Evolutionary conservation across 2,113 vertebrate species (phyloP).

Genomic region (Tragulus kanchil): DNA sequence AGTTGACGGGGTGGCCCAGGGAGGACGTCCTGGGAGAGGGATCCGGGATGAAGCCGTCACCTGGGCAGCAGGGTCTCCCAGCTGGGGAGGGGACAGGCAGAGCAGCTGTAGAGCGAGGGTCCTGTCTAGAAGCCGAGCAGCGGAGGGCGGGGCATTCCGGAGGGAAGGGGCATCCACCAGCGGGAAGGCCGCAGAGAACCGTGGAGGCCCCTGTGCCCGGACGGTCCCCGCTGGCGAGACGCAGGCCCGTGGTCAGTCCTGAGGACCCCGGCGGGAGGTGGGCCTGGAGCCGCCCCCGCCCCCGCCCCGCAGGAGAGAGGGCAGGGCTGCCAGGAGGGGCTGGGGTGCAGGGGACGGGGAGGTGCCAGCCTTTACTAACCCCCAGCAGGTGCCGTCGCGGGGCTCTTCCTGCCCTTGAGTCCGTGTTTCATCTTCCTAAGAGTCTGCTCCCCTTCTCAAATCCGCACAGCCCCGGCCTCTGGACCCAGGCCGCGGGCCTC

Average conservation of each 20-base stretch:
- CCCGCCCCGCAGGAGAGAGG: background rate
- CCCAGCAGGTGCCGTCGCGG: rapidly evolving
- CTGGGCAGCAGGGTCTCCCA: too few relatives aligned
- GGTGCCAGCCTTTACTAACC: rapidly evolving
- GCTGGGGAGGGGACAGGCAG: too few relatives aligned
- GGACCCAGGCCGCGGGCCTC: background rate
- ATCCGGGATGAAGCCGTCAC: too few relatives aligned
- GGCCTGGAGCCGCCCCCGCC: background rate
- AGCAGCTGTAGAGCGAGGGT: too few relatives aligned
- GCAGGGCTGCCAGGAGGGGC: background rate
- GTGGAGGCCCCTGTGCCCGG: background rate
- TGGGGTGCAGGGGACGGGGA: rapidly evolving
- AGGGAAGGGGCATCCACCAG: background rate
- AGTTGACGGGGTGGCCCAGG: background rate
- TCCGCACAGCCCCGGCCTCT: too few relatives aligned
- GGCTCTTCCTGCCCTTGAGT: rapidly evolving
- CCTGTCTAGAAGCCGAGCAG: background rate
- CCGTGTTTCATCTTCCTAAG: background rate
- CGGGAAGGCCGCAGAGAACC: background rate
- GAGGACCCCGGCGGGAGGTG: background rate
- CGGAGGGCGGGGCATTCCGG: background rate
- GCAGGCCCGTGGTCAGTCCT: background rate
- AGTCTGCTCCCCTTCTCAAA: background rate
- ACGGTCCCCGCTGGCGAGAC: background rate
- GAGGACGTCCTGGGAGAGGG: background rate